Evolutionary conservation across 2,888 invertebrate genomes (phyloP), one percentile per base, ranked within the genome.

Genomic region (Steromphala cineraria): DNA sequence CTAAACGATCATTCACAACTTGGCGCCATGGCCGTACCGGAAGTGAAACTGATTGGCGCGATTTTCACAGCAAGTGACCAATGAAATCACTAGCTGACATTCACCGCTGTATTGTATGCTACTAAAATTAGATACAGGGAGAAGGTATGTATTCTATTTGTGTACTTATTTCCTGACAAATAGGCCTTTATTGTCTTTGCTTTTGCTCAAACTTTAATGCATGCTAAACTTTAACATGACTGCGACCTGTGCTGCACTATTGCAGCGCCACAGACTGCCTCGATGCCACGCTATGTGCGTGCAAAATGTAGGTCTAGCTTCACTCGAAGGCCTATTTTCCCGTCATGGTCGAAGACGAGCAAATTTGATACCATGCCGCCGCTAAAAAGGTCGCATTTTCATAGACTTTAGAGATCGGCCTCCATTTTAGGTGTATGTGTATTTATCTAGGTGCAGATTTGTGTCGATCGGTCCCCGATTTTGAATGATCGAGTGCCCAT

Each of bases 41-140:
- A 75, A 75, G 53, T 74, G 21, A 19, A 8, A 15, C 24, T 79
- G 80, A 87, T 87, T 88, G 88, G 88, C 55, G 55, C 76, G 75
- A 75, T 75, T 81, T 46, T 75, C 40, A 62, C 21, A 67, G 28
- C 79, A 67, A 67, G 78, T 71, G 74, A 52, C 89, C 89, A 89
- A 88, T 88, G 76, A 84, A 79, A 83, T 52, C 24, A 46, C 28
- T 56, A 46, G 82, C 84, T 83, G 80, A 82, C 83, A 87, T 86
- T 88, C 80, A 81, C 85, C 85, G 87, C 89, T 81, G 87, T 85
- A 79, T 84, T 84, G 83, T 84, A 88, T 88, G 85, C 86, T 85
- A 88, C 89, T 89, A 89, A 86, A 86, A 88, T 88, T 88, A 89
- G 89, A 88, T 84, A 88, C 87, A 81, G 86, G 87, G 84, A 87